Conservation (phyloP, 2,888 invertebrate species). For the Gastracanthus pulcherrimus region DNA sequence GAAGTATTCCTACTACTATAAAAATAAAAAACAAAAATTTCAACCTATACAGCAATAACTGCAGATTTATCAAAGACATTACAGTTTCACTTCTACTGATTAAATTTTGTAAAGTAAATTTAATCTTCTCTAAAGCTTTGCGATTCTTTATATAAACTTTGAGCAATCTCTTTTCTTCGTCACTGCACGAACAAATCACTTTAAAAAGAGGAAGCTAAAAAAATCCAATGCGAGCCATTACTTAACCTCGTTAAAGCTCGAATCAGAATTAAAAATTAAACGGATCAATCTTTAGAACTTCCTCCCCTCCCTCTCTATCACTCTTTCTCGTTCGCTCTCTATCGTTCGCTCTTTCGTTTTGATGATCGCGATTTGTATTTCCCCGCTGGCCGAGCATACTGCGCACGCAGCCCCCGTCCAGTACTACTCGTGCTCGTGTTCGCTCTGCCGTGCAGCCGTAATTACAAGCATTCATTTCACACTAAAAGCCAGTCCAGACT, state of each 20-base stretch:
- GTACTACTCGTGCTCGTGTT: slow-evolving; percentile 44
- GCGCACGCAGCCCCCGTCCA: slow-evolving; percentile 57
- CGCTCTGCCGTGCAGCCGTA: slow-evolving; percentile 68
- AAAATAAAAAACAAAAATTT: neutral
- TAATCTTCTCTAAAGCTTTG: too few relatives aligned
- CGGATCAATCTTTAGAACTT: neutral
- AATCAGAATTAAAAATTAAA: slow-evolving; percentile 4
- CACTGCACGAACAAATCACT: neutral
- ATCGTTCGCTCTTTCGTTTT: slow-evolving; percentile 48
- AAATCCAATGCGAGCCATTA: neutral
- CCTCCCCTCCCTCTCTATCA: neutral
- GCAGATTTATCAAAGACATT: too few relatives aligned
- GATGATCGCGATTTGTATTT: slow-evolving; percentile 58
- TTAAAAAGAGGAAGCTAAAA: neutral
- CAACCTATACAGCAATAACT: neutral
- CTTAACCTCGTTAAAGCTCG: neutral
- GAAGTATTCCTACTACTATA: too few relatives aligned
- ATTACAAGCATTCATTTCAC: slow-evolving; percentile 77
- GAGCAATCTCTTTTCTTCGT: neutral
- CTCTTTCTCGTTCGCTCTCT: neutral
- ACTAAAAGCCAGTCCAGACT: slow-evolving; percentile 73
- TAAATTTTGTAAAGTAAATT: too few relatives aligned
- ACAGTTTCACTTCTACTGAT: neutral
- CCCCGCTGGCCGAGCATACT: slow-evolving; percentile 40
- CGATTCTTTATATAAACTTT: neutral